Percentiles rank a stretch among this genome's conserved stretches.
Evolutionary conservation across 2,888 invertebrate species (phyloP).

Genomic region (Drosophila paramelanica): DNA sequence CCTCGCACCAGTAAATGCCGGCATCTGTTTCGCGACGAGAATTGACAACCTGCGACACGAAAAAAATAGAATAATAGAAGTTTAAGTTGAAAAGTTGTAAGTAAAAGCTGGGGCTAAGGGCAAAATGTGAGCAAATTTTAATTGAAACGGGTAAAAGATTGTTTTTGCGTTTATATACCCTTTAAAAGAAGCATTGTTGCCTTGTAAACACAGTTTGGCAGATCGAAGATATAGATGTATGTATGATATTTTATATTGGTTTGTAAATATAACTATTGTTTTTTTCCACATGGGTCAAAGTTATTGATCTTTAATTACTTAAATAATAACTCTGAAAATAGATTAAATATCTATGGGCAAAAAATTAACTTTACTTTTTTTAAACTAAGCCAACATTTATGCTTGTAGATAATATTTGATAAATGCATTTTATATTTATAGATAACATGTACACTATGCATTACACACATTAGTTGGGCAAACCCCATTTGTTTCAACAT

Average conservation of each 20-base stretch:
- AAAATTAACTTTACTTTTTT: too few relatives aligned
- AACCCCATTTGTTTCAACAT: too few relatives aligned
- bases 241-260: too few relatives aligned
- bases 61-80: constrained; percentile 16
- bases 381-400: background rate
- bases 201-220: background rate
- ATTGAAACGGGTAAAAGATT: constrained; percentile 63
- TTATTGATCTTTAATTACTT: background rate
- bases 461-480: background rate
- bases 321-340: background rate
- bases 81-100: constrained; percentile 26
- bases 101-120: constrained; percentile 12
- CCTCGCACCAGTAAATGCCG: constrained; percentile 95
- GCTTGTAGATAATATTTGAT: background rate
- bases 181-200: background rate
- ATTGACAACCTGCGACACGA: constrained; percentile 88
- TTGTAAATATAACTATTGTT: too few relatives aligned
- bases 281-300: background rate
- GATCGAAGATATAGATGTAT: background rate
- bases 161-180: constrained; percentile 22
- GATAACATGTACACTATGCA: background rate
- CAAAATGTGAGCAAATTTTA: constrained; percentile 59
- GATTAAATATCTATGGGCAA: background rate
- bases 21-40: constrained; percentile 90
- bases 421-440: background rate